phyloP scores from a whole-genome alignment of 2,797 vertebrate species.

The Micropoecilia bifurca region DNA sequence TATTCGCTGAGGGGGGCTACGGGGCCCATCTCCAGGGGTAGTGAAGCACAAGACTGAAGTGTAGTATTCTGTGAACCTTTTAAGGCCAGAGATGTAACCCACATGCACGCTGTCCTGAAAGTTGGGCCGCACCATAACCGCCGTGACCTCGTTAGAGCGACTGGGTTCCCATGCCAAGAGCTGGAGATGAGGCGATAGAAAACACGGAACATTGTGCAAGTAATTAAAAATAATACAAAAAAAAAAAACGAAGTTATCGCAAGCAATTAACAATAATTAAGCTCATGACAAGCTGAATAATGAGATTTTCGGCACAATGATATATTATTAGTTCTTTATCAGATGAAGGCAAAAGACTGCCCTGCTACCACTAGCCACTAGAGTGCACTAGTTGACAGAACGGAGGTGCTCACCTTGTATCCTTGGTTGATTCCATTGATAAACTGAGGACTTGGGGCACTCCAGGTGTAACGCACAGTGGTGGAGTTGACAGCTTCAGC shows the following conservation, averaged over 20 bases:
- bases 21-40: slow-evolving; percentile 94
- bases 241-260: not conserved
- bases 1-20: slow-evolving; percentile 87
- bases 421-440: slow-evolving; percentile 99
- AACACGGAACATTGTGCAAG: not conserved
- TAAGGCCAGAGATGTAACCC: slow-evolving; percentile 89
- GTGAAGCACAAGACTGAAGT: slow-evolving; percentile 95
- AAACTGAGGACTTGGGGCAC: slow-evolving; percentile 97
- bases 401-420: slow-evolving; percentile 89
- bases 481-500: slow-evolving; percentile 94
- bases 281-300: not conserved
- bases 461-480: slow-evolving; percentile 96
- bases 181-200: slow-evolving; percentile 66
- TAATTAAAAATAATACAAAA: not conserved
- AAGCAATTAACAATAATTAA: slow-evolving; percentile 3
- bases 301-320: not conserved
- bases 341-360: slow-evolving; percentile 14
- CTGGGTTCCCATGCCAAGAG: slow-evolving; percentile 92
- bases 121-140: slow-evolving; percentile 93
- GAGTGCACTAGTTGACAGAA: slow-evolving; percentile 69
- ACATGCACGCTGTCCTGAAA: slow-evolving; percentile 95
- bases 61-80: slow-evolving; percentile 92
- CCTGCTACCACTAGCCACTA: slow-evolving; percentile 66
- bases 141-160: slow-evolving; percentile 85
- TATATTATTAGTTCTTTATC: not conserved